Conservation (phyloP, 2,797 vertebrate species). For the Gambusia yucatana region DNA sequence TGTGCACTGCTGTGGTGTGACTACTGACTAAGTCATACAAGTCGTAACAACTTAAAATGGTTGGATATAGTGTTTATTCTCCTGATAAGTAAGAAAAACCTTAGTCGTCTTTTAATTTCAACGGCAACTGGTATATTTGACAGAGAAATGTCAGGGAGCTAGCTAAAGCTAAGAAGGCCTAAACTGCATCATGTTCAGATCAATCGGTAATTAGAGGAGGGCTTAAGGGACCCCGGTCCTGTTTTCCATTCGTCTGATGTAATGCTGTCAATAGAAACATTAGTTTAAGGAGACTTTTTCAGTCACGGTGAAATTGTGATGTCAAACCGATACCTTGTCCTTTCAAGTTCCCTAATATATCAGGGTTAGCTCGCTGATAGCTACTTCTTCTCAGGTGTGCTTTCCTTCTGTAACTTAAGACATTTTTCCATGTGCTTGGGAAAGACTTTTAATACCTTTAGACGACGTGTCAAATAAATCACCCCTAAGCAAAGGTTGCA, state of each 20-base stretch:
- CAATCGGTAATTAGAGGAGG: slow-evolving; percentile 46
- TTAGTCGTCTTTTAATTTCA: neutral
- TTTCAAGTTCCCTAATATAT: slow-evolving; percentile 18
- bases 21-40: neutral
- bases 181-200: slow-evolving; percentile 68
- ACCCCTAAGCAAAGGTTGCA: neutral
- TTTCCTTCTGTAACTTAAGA: slow-evolving; percentile 3
- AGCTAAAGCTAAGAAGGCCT: slow-evolving; percentile 59
- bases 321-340: slow-evolving; percentile 25
- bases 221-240: slow-evolving; percentile 25
- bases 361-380: slow-evolving; percentile 39
- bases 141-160: slow-evolving; percentile 3
- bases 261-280: neutral
- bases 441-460: neutral
- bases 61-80: neutral
- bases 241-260: neutral
- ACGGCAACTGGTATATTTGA: slow-evolving; percentile 43
- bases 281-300: slow-evolving; percentile 10
- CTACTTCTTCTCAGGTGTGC: slow-evolving; percentile 21
- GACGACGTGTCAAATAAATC: slow-evolving; percentile 6
- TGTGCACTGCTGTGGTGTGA: slow-evolving; percentile 30
- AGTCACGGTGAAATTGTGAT: slow-evolving; percentile 45
- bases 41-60: slow-evolving; percentile 39
- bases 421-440: neutral
- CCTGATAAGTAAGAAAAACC: too few species aligned